Conservation (phyloP, 2,797 vertebrate genomes). For the Danio choprae region DNA sequence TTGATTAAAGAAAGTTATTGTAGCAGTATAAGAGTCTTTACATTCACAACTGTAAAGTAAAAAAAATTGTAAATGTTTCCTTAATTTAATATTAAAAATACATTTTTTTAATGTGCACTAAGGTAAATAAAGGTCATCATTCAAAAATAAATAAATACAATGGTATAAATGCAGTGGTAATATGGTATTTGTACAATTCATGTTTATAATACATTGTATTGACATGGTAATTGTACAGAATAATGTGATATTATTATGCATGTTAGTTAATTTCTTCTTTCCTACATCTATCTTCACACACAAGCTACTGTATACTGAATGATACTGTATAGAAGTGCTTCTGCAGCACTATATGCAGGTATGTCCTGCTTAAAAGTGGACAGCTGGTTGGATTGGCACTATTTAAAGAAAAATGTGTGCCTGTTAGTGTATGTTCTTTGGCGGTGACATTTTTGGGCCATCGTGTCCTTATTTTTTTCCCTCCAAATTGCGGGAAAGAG, state of each 20-base stretch:
- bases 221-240: background rate
- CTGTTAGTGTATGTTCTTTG: conserved; percentile 19
- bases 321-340: background rate
- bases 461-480: conserved; percentile 44
- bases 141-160: background rate
- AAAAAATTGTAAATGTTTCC: no score
- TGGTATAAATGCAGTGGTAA: background rate
- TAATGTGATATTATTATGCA: background rate
- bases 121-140: background rate
- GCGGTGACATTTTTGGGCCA: conserved; percentile 57
- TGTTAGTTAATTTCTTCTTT: background rate
- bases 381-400: conserved; percentile 37
- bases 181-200: background rate
- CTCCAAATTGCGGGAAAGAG: conserved; percentile 60
- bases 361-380: conserved; percentile 4
- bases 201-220: background rate
- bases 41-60: no score
- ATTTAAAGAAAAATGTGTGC: conserved; percentile 51
- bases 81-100: no score
- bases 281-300: background rate
- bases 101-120: no score
- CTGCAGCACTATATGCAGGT: background rate
- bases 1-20: no score
- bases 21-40: no score
- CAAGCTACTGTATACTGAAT: no score